Percentiles rank a stretch among this genome's conserved stretches.
phyloP scores from a whole-genome alignment of 2,113 vertebrate species.

The Crotalus helleri region DNA sequence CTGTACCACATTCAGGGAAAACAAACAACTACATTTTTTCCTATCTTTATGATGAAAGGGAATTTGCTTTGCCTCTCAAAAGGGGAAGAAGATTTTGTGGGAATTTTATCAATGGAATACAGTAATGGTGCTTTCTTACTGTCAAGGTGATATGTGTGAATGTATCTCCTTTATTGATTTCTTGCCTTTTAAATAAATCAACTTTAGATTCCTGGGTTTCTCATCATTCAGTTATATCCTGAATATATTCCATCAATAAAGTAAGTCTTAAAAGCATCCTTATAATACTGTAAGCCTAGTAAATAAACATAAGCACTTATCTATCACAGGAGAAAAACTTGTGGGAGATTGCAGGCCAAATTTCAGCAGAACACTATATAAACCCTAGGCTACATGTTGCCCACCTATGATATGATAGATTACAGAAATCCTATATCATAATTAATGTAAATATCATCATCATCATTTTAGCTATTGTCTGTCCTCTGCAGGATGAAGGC shows the following conservation, averaged over 20 bases:
- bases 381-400: not conserved
- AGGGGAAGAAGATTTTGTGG: not conserved
- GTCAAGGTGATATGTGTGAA: not conserved
- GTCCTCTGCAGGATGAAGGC: not conserved
- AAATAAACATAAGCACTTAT: not conserved
- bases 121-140: not conserved
- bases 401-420: not conserved
- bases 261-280: not conserved
- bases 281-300: not conserved
- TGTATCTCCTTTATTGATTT: not conserved
- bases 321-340: not conserved
- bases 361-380: not conserved
- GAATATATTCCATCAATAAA: not conserved
- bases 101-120: not conserved
- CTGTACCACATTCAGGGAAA: not conserved
- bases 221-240: not conserved
- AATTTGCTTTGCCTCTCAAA: not conserved
- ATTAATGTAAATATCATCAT: not conserved
- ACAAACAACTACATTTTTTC: not conserved
- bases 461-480: not conserved
- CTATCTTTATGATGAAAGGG: not conserved
- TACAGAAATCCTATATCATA: not conserved
- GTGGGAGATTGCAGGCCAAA: not conserved
- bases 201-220: not conserved
- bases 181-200: not conserved